A percentile compares a stretch with the other conserved stretches of the same genome.
Conservation (phyloP, 2,888 invertebrate species). For the Himalopsyche anomala region DNA sequence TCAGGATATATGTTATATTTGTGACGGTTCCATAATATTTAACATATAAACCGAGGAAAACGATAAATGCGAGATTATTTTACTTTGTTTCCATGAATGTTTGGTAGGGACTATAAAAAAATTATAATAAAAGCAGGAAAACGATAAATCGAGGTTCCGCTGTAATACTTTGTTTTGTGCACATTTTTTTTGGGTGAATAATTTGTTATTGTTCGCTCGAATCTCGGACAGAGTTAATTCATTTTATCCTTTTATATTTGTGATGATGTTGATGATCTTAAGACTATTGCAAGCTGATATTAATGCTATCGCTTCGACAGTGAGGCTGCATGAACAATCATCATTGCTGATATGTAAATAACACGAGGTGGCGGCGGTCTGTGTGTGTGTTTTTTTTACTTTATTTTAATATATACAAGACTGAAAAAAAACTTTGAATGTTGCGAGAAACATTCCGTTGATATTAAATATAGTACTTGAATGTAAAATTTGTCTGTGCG, state of each 20-base stretch:
- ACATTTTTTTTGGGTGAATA: no score
- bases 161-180: no score
- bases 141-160: no score
- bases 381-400: conserved; percentile 27
- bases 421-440: conserved; percentile 24
- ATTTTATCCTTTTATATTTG: conserved; percentile 34
- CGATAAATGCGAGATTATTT: no score
- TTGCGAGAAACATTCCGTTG: conserved; percentile 20
- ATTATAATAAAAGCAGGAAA: no score
- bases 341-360: conserved; percentile 19
- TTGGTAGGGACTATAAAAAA: no score
- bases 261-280: background rate
- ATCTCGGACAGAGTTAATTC: background rate
- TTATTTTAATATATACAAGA: conserved; percentile 24
- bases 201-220: background rate
- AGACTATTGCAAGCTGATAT: background rate
- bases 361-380: conserved; percentile 24
- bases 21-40: no score
- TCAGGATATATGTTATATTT: no score
- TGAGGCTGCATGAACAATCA: background rate
- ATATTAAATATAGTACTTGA: conserved; percentile 21
- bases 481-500: background rate
- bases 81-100: no score
- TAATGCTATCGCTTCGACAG: background rate
- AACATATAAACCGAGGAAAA: no score